phyloP scores from a whole-genome alignment of 1,140 invertebrate species.

The Helicoverpa zea region DNA sequence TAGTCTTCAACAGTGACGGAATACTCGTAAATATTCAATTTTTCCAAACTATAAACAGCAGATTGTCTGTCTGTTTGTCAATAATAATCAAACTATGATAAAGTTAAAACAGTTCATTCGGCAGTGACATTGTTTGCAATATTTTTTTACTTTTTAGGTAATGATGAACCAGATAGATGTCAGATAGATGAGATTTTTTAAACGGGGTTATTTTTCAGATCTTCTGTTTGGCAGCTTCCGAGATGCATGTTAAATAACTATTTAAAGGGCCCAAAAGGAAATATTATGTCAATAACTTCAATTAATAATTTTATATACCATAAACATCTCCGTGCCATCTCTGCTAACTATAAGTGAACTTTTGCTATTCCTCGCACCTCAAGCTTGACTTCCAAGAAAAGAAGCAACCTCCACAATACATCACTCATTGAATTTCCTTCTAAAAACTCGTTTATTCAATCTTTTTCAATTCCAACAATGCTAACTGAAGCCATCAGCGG shows the following conservation, averaged over 20 bases:
- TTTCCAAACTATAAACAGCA: constrained; percentile 21
- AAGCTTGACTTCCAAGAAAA: too few relatives aligned
- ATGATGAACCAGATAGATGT: not conserved
- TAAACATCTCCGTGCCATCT: too few relatives aligned
- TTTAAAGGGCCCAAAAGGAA: too few relatives aligned
- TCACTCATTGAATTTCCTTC: not conserved
- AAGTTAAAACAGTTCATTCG: not conserved
- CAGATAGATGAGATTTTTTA: not conserved
- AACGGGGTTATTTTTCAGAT: too few relatives aligned
- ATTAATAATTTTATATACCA: too few relatives aligned
- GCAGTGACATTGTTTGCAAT: not conserved
- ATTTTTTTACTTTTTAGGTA: not conserved
- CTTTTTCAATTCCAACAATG: not conserved
- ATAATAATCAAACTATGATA: constrained; percentile 5
- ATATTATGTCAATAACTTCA: too few relatives aligned
- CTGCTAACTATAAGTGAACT: too few relatives aligned
- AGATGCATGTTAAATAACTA: too few relatives aligned
- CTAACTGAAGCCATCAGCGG: not conserved
- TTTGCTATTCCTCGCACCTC: too few relatives aligned
- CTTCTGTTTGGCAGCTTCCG: too few relatives aligned
- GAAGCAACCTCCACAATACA: too few relatives aligned
- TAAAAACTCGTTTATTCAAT: too few relatives aligned
- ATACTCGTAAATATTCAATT: constrained; percentile 37
- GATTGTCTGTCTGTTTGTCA: constrained; percentile 3
- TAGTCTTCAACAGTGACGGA: constrained; percentile 33